A percentile compares a stretch with the other conserved stretches of the same genome.
phyloP scores from a whole-genome alignment of 2,888 invertebrate genomes.

The Cactoblastis cactorum region DNA sequence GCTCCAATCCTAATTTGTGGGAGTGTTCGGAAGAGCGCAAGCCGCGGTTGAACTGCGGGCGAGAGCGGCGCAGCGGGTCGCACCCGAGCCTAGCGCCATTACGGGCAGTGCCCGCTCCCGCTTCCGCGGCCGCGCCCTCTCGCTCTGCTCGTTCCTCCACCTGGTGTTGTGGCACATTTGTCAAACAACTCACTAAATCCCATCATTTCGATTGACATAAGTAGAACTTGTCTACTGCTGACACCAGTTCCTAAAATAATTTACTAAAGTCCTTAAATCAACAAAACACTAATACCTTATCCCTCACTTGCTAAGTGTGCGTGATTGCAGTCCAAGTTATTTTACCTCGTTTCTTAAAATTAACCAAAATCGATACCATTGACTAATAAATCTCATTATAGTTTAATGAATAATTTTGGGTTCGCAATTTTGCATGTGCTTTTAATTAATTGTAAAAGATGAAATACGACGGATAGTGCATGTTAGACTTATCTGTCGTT shows the following conservation, averaged over 20 bases:
- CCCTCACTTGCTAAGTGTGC: constrained; percentile 33
- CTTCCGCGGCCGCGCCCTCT: constrained; percentile 29
- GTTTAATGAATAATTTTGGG: constrained; percentile 18
- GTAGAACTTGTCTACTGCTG: constrained; percentile 34
- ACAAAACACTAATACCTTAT: constrained; percentile 23
- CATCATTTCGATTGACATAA: constrained; percentile 84
- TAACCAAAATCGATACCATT: constrained; percentile 52
- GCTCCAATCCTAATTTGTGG: constrained; percentile 72
- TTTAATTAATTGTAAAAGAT: neutral
- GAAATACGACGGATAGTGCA: constrained; percentile 8
- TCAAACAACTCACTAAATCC: constrained; percentile 87
- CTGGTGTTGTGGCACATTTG: constrained; percentile 90
- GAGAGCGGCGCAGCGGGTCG: constrained; percentile 61
- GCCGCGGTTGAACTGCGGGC: constrained; percentile 37
- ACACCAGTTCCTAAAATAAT: constrained; percentile 16
- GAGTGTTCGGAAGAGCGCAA: constrained; percentile 55
- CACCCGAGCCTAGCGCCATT: constrained; percentile 55
- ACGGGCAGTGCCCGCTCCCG: constrained; percentile 33
- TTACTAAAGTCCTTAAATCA: constrained; percentile 28
- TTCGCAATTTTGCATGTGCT: constrained; percentile 11
- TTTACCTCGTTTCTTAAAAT: constrained; percentile 34
- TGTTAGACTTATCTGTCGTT: constrained; percentile 5
- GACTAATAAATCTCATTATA: constrained; percentile 31
- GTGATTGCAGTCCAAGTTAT: constrained; percentile 35
- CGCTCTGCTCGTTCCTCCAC: constrained; percentile 81